Evolutionary conservation across 1,140 invertebrate genomes (phyloP).

Genomic region (Cydia splendana): DNA sequence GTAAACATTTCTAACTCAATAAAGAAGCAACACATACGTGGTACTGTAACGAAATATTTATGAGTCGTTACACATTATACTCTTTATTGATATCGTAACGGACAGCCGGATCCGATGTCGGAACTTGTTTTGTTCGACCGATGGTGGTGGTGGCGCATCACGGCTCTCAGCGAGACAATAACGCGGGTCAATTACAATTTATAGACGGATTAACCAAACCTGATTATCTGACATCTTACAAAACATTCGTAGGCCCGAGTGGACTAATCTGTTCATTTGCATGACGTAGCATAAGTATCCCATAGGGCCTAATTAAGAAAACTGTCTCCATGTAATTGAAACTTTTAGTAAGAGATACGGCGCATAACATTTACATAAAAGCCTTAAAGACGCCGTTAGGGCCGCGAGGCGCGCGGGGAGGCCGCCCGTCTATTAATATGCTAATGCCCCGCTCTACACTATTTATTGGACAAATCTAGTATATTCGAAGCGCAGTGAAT

Average conservation of each 20-base stretch:
- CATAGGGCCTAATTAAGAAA: constrained; percentile 35
- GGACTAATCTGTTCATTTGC: constrained; percentile 30
- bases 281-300: constrained; percentile 19
- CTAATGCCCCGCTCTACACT: constrained; percentile 22
- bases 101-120: not conserved
- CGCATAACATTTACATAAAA: constrained; percentile 38
- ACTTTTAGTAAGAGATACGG: constrained; percentile 38
- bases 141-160: not conserved
- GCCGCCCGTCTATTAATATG: constrained; percentile 34
- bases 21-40: not conserved
- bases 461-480: constrained; percentile 40
- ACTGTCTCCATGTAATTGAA: constrained; percentile 37
- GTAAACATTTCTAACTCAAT: no score
- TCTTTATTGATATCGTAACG: not conserved
- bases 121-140: not conserved
- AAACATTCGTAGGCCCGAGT: constrained; percentile 10
- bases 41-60: not conserved
- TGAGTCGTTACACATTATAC: not conserved
- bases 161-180: constrained; percentile 23
- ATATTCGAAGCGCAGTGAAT: constrained; percentile 34
- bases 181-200: constrained; percentile 30
- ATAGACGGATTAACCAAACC: constrained; percentile 13
- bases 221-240: constrained; percentile 25
- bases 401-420: not conserved
- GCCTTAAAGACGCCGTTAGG: constrained; percentile 20